phyloP scores from a whole-genome alignment of 2,113 vertebrate species.

The Zosterops borbonicus region DNA sequence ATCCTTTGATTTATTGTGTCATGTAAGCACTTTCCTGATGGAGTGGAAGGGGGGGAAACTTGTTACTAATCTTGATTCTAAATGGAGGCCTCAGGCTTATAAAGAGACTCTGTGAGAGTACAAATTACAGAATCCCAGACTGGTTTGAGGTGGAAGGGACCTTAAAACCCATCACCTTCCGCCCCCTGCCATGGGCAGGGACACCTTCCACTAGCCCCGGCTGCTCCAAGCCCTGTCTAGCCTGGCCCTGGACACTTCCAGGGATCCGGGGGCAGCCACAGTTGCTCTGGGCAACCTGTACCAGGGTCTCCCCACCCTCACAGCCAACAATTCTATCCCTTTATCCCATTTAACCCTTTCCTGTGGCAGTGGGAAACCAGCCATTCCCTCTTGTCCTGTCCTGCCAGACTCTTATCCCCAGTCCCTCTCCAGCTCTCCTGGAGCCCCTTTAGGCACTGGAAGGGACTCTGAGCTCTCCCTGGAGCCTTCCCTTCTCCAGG shows the following conservation, averaged over 20 bases:
- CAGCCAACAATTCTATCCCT: background rate
- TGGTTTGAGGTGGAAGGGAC: background rate
- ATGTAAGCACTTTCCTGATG: background rate
- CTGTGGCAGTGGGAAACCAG: background rate
- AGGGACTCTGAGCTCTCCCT: background rate
- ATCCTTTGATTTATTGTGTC: background rate
- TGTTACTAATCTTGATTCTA: background rate
- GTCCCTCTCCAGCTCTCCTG: background rate
- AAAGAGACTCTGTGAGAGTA: background rate
- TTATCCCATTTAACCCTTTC: accelerated
- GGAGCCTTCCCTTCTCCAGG: background rate
- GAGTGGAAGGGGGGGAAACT: background rate
- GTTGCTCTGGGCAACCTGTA: background rate
- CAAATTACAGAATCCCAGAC: background rate
- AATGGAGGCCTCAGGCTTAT: background rate
- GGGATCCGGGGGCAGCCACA: background rate
- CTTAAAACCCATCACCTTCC: background rate
- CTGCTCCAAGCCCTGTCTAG: accelerated
- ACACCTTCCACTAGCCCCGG: accelerated
- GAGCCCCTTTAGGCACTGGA: background rate
- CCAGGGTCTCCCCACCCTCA: accelerated
- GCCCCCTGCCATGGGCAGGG: background rate
- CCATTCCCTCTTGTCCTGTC: background rate
- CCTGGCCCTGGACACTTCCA: background rate
- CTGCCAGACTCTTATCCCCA: accelerated